Evolutionary conservation across 2,888 invertebrate species (phyloP).

Genomic region (Galeruca laticollis): DNA sequence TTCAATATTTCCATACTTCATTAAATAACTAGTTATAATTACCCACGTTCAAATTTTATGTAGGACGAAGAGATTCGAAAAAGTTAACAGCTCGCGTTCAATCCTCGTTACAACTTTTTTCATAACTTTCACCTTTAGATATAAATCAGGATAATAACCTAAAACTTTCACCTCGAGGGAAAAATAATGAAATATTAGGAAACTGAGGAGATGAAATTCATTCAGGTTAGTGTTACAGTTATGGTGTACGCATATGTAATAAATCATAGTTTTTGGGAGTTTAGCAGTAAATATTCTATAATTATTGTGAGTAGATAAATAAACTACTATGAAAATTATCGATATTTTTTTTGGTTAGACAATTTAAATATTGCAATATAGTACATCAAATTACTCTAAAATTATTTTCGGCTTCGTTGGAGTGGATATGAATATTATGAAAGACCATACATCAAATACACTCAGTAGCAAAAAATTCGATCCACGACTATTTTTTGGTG

Average conservation of each 20-base stretch:
- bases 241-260: background rate
- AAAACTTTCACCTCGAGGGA: conserved; percentile 17
- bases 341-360: too few relatives aligned
- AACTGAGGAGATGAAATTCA: conserved; percentile 6
- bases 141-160: conserved; percentile 32
- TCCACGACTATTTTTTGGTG: too few relatives aligned
- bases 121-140: conserved; percentile 29
- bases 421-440: too few relatives aligned
- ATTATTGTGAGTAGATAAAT: background rate
- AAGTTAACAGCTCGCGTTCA: conserved; percentile 29
- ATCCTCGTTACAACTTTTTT: conserved; percentile 33
- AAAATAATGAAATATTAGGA: conserved; percentile 17
- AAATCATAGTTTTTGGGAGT: background rate
- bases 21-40: conserved; percentile 30
- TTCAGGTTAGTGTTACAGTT: conserved; percentile 6
- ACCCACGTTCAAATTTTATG: conserved; percentile 30
- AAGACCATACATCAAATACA: too few relatives aligned
- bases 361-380: too few relatives aligned
- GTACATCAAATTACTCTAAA: too few relatives aligned
- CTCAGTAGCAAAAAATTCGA: too few relatives aligned
- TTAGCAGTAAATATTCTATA: background rate
- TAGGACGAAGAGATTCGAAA: conserved; percentile 15
- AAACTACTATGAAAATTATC: background rate
- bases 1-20: conserved; percentile 8
- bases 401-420: too few relatives aligned